phyloP scores from a whole-genome alignment of 2,113 vertebrate genomes.

The Sinocyclocheilus maitianheensis region DNA sequence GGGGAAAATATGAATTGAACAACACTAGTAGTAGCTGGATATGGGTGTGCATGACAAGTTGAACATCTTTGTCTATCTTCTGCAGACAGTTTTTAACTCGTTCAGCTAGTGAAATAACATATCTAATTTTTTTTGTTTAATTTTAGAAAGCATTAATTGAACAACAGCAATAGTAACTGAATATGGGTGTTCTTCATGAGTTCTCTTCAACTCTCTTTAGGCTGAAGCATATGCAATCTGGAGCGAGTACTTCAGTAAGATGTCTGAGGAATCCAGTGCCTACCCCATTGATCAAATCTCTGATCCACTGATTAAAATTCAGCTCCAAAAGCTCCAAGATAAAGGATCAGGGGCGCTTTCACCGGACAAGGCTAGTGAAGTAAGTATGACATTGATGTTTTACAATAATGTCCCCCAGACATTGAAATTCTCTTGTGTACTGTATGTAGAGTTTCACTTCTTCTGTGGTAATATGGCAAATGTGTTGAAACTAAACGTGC shows the following conservation, averaged over 20 bases:
- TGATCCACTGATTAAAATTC: constrained; percentile 72
- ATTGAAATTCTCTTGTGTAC: no score
- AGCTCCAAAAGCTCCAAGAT: constrained; percentile 84
- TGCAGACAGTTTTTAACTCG: background rate
- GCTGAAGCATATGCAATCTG: constrained; percentile 67
- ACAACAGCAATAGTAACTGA: background rate
- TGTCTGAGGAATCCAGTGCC: constrained; percentile 69
- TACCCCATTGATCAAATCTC: constrained; percentile 71
- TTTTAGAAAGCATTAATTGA: background rate
- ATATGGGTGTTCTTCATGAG: background rate
- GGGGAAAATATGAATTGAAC: background rate
- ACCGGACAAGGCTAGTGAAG: constrained; percentile 72
- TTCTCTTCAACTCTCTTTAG: constrained; percentile 68
- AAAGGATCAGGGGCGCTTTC: constrained; percentile 81
- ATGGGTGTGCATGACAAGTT: background rate
- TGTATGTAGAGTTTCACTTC: background rate
- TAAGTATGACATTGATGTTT: constrained; percentile 58
- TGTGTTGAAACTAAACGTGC: background rate
- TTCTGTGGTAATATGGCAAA: background rate
- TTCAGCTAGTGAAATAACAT: background rate
- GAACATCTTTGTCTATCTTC: background rate
- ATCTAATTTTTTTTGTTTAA: background rate
- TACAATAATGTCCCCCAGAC: background rate
- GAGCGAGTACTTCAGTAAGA: constrained; percentile 77
- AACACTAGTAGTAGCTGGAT: no score